Base-by-base conservation (phyloP, 2,888 invertebrate genomes). In the Eubasilissa splendida region DNA sequence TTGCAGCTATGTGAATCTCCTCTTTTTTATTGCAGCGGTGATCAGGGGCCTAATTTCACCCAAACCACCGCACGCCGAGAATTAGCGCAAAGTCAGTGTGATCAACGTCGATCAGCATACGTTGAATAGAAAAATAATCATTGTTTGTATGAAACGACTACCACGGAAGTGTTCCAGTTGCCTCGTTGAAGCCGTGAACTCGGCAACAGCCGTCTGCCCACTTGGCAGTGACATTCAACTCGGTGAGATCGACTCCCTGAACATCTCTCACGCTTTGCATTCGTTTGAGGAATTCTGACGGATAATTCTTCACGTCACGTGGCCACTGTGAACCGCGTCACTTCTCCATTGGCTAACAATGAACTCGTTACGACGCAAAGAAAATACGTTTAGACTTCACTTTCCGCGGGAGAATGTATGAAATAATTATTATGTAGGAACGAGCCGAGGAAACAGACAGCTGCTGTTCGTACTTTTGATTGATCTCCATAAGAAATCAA, bases 401-500 rank as follows among this genome's bases (percentile, higher is more conserved):
- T 70, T 70, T 70, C 70, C 70, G 31, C 53, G 70, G 53, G 70
- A 70, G 22, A 70, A 52, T 22, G 50, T 70, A 52, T 70, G 70
- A 70, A 70, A 70, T 70, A 70, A 70, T 50, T 70, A 54, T 70
- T n/a, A 70, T 70, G 70, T 70, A 70, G 9, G 50, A 68, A 50
- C 22, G 60, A 31, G 33, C 33, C 33, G 33, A 33, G 42, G 42
- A 42, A 42, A 42, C 7, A 42, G 42, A 42, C 42, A 42, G 42
- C 7, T 1, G 42, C 0, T 2, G 42, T 42, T 42, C 42, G 4
- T 42, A 5, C 42, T 42, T 42, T 42, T 42, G 42, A 42, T 7
- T 42, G 42, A 42, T 42, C 42, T 42, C 42, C 4, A 42, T 42
- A 42, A 42, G 42, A 42, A 42, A 42, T 42, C 3, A 42, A 42